Evolutionary conservation across 2,888 invertebrate genomes (phyloP).

Genomic region (Phyllotreta cruciferae): DNA sequence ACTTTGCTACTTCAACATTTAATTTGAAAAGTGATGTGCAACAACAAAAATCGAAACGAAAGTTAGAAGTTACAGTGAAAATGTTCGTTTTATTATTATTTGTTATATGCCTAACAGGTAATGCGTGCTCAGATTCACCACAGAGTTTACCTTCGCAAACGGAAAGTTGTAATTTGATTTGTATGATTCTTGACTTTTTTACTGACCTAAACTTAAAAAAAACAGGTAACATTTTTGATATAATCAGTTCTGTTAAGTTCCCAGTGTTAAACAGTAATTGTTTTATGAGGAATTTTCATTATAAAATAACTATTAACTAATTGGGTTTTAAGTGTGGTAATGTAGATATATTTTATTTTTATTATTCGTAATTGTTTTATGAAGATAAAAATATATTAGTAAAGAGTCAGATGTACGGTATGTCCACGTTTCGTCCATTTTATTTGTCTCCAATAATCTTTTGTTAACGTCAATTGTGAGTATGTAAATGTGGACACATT

Average conservation of each 20-base stretch:
- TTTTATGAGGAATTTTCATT: background rate
- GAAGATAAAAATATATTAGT: too few species aligned
- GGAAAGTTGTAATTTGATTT: constrained; percentile 5
- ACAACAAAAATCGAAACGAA: constrained; percentile 17
- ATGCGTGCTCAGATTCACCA: constrained; percentile 13
- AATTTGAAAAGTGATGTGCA: constrained; percentile 18
- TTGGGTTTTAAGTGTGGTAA: too few species aligned
- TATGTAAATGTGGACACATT: too few species aligned
- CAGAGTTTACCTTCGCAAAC: constrained; percentile 6
- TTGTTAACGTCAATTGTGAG: too few species aligned
- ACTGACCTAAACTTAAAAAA: background rate
- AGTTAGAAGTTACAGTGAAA: constrained; percentile 15
- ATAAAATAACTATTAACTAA: background rate
- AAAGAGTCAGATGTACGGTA: too few species aligned
- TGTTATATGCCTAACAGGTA: constrained; percentile 16
- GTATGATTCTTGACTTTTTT: constrained; percentile 6
- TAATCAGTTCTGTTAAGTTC: too few species aligned
- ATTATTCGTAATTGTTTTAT: too few species aligned
- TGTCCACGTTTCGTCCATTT: too few species aligned
- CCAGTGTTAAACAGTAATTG: too few species aligned
- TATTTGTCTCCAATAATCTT: too few species aligned
- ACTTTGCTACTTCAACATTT: constrained; percentile 19
- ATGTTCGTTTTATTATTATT: constrained; percentile 17
- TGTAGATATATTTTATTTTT: too few species aligned
- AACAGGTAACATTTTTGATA: constrained; percentile 8